phyloP scores from a whole-genome alignment of 2,113 vertebrate species.

The Acanthisitta chloris region DNA sequence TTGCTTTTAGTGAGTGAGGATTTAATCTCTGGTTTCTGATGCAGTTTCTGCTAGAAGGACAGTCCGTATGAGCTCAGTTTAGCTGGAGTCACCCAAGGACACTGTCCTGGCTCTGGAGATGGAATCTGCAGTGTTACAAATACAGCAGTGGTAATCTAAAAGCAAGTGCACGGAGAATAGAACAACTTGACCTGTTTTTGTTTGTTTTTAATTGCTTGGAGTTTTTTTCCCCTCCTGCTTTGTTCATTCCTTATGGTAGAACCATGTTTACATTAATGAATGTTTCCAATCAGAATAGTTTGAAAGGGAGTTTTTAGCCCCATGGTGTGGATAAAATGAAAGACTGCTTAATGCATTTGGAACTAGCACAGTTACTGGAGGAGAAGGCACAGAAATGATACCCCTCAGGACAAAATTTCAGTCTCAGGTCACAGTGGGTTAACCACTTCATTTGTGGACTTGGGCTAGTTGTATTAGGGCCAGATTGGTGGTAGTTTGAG shows the following conservation, averaged over 20 bases:
- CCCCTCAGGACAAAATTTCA: not conserved
- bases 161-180: not conserved
- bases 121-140: not conserved
- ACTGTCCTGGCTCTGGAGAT: not conserved
- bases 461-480: not conserved
- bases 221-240: fast-evolving
- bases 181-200: not conserved
- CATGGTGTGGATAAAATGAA: not conserved
- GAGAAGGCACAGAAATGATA: not conserved
- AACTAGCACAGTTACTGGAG: not conserved
- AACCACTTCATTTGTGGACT: not conserved
- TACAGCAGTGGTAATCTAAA: not conserved
- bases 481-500: not conserved
- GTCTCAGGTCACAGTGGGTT: not conserved
- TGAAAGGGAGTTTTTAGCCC: not conserved
- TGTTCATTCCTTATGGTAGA: not conserved
- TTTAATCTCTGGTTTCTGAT: not conserved
- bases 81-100: not conserved
- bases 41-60: not conserved
- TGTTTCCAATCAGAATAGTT: not conserved
- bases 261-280: not conserved
- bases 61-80: fast-evolving
- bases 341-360: not conserved
- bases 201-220: not conserved
- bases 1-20: not conserved